phyloP scores from a whole-genome alignment of 2,888 invertebrate genomes.

The Lypha dubia region DNA sequence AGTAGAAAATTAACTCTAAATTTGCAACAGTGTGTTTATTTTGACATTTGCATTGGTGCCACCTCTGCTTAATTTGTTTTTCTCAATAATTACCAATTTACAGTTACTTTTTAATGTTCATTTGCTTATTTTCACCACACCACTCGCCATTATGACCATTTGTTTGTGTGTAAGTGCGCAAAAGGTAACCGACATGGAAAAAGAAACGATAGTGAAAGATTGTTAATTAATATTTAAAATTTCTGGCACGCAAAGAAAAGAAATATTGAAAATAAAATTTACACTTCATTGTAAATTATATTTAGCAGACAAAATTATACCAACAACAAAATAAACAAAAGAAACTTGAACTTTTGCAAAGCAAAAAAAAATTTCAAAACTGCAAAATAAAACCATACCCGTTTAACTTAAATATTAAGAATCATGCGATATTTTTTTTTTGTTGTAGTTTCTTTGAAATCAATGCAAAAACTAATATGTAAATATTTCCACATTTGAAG shows the following conservation, averaged over 20 bases:
- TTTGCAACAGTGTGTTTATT: not conserved
- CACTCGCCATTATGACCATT: not conserved
- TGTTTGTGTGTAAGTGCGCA: not conserved
- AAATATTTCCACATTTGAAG: constrained; percentile 28
- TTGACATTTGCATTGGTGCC: not conserved
- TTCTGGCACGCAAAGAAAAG: constrained; percentile 59
- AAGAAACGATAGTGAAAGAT: not conserved
- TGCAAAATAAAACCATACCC: constrained; percentile 40
- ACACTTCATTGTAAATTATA: constrained; percentile 45
- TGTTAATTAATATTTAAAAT: constrained; percentile 49
- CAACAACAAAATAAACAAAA: constrained; percentile 49
- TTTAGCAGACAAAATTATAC: constrained; percentile 40
- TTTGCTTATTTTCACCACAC: not conserved
- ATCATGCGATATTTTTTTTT: no score
- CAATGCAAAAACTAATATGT: not conserved
- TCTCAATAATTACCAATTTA: not conserved
- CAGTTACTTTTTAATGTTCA: not conserved
- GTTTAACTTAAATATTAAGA: constrained; percentile 58
- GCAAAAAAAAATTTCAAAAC: not conserved
- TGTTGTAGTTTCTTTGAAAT: constrained; percentile 15
- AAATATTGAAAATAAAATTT: constrained; percentile 35
- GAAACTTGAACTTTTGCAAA: constrained; percentile 72
- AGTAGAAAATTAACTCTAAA: not conserved
- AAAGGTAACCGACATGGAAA: not conserved
- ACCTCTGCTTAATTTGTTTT: not conserved